Evolutionary conservation across 1,140 invertebrate species (phyloP), one percentile per base, ranked within the genome.

Genomic region (Pseudomyrmex pallidus): DNA sequence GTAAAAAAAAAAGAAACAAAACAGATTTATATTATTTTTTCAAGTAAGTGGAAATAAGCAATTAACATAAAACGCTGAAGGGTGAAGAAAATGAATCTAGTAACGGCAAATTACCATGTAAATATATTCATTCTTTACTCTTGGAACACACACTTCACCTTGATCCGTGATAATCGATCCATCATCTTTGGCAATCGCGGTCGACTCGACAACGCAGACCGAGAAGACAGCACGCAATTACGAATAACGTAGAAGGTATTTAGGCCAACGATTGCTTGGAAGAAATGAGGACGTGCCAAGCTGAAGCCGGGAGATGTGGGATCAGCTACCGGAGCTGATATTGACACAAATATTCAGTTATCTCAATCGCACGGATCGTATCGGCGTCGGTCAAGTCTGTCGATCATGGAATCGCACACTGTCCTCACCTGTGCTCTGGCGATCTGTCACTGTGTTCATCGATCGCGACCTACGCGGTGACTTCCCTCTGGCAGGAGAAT

Each of bases 311-410:
- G 92, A 91, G 82, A 94, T 94, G 93, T 94, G 94, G 94, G 91
- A 93, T 89, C 93, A 93, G 89, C 90, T 94, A 83, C 94, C 94
- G 78, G 93, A 94, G 91, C 92, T 94, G 91, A 93, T 94, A 92
- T 77, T 94, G 84, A 94, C 90, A 57, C 90, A 94, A 85, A 92
- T 94, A 90, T 94, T 94, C 59, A 83, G 90, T 73, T 85, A 93
- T 70, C 89, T 94, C 25, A 82, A 84, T 86, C 90, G 92, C 15
- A 72, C 22, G 0, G 93, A 94, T 77, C 90, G 93, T 44, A 89
- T 85, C 20, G 92, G 77, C 76, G 90, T 91, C 62, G 91, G 87
- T 74, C 84, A 93, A 84, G 91, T 92, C 66, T 94, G 94, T 85
- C 89, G 68, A 44, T 70, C 87, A 82, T 94, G 94, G 94, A 87